These are phyloP conservation scores for Calyptommatus sinebrachiatus DNA, from an alignment of 2,113 vertebrate species.

Conservation along the genomic window DNA sequence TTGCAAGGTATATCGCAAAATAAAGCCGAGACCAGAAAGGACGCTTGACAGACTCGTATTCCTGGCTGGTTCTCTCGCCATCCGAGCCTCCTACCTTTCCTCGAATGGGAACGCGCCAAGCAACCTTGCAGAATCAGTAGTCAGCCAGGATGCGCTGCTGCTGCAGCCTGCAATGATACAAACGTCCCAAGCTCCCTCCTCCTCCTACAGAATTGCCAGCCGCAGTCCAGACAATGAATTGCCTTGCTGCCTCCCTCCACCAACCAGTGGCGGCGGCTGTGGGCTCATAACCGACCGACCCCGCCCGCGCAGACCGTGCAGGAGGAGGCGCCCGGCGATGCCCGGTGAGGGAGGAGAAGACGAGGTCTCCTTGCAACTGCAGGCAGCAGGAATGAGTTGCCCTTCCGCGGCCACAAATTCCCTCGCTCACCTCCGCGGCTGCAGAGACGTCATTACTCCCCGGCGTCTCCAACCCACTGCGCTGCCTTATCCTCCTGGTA, in stretches of 20 bases:
- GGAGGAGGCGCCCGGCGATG: not conserved
- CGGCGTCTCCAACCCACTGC: not conserved
- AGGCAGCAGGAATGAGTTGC: too few species aligned
- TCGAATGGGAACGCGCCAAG: too few species aligned
- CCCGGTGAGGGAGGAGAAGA: not conserved
- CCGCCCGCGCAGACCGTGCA: not conserved
- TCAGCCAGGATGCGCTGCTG: not conserved
- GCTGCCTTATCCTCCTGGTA: slow-evolving; percentile 11
- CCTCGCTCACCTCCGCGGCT: not conserved
- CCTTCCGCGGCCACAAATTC: too few species aligned
- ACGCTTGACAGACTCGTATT: not conserved
- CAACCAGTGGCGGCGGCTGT: not conserved
- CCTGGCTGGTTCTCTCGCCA: too few species aligned
- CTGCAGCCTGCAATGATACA: not conserved
- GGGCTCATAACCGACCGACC: not conserved
- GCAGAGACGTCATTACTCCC: not conserved
- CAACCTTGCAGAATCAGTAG: not conserved
- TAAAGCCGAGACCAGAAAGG: too few species aligned
- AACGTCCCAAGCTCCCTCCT: not conserved
- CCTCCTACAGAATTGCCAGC: not conserved
- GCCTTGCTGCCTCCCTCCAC: not conserved
- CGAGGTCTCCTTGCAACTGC: not conserved
- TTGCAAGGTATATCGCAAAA: too few species aligned
- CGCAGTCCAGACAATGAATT: not conserved
- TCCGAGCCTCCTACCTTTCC: not conserved